These are phyloP conservation scores for Oligia latruncula DNA, from an alignment of 2,888 invertebrate genomes.

Conservation along the genomic window DNA sequence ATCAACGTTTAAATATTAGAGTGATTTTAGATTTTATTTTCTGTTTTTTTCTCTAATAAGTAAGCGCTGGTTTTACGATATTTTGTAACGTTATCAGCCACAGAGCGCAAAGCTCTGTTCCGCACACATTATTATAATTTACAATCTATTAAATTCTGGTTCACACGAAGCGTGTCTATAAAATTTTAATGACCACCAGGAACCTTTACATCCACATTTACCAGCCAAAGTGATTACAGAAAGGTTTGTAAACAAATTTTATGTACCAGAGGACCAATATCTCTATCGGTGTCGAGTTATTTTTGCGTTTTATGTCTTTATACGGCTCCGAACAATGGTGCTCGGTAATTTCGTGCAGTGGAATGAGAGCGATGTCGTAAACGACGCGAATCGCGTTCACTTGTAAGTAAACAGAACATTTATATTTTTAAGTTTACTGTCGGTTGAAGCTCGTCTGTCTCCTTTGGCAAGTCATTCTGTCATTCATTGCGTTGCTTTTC, in stretches of 20 bases:
- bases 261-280: conserved; percentile 64
- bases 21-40: neutral
- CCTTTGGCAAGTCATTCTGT: conserved; percentile 43
- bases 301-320: conserved; percentile 68
- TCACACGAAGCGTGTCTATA: conserved; percentile 32
- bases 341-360: conserved; percentile 64
- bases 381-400: conserved; percentile 59
- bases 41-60: neutral
- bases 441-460: conserved; percentile 37
- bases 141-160: conserved; percentile 53
- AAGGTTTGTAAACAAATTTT: conserved; percentile 60
- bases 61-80: neutral
- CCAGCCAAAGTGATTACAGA: conserved; percentile 57
- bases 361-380: conserved; percentile 63
- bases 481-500: conserved; percentile 45
- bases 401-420: conserved; percentile 65
- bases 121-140: conserved; percentile 46
- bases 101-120: conserved; percentile 17
- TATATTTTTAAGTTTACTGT: conserved; percentile 67
- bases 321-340: conserved; percentile 67
- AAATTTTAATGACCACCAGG: conserved; percentile 52
- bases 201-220: conserved; percentile 53
- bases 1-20: conserved; percentile 15
- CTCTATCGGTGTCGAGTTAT: conserved; percentile 65
- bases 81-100: neutral